phyloP scores from a whole-genome alignment of 2,888 invertebrate genomes.

The Reticulitermes lucifugus region DNA sequence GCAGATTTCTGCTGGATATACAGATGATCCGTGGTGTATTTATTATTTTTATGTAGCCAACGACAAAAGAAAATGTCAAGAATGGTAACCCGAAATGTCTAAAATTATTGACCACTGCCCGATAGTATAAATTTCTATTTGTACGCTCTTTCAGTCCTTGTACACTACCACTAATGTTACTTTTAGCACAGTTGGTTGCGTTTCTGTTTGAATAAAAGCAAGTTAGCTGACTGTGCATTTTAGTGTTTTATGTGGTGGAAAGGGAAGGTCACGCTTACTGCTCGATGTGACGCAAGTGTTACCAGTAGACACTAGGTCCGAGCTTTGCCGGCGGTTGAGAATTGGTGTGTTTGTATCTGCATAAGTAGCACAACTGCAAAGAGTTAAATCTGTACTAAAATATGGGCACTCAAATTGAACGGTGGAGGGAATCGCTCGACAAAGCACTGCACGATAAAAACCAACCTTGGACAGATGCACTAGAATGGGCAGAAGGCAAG shows the following conservation, averaged over 20 bases:
- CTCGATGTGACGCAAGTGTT: background rate
- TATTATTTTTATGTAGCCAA: too few relatives aligned
- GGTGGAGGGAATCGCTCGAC: conserved; percentile 71
- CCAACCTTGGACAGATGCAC: conserved; percentile 78
- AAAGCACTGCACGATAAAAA: conserved; percentile 73
- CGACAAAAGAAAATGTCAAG: too few relatives aligned
- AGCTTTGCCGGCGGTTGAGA: background rate
- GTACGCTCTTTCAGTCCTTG: too few relatives aligned
- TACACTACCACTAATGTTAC: too few relatives aligned
- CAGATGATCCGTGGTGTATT: too few relatives aligned
- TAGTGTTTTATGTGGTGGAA: background rate
- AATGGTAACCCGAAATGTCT: too few relatives aligned
- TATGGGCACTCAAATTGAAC: conserved; percentile 61
- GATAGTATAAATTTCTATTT: too few relatives aligned
- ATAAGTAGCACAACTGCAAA: background rate
- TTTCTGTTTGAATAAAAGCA: too few relatives aligned
- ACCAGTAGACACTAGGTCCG: background rate
- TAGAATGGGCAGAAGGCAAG: conserved; percentile 76
- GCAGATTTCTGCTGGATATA: too few relatives aligned
- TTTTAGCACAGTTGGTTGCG: too few relatives aligned
- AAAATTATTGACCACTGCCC: too few relatives aligned
- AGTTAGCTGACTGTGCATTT: background rate
- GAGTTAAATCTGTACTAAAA: background rate
- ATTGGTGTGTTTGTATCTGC: background rate
- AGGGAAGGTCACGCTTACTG: background rate